A percentile compares a stretch with the other conserved stretches of the same genome.
Evolutionary conservation across 2,797 vertebrate species (phyloP).

Genomic region (Jordanella pulchra): DNA sequence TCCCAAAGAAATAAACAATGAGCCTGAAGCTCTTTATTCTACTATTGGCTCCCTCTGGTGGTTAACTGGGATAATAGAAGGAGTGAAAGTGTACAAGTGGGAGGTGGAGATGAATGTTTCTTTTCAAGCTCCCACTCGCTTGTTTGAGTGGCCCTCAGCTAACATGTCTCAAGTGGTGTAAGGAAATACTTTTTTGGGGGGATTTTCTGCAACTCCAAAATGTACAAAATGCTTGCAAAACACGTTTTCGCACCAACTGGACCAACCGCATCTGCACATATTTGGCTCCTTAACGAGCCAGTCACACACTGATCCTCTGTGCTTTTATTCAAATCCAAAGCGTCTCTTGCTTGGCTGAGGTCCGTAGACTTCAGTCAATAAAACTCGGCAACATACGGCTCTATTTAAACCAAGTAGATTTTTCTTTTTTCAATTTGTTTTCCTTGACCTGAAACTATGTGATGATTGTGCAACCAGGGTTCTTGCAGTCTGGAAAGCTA

Average conservation of each 20-base stretch:
- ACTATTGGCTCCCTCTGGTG: conserved; percentile 71
- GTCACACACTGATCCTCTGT: conserved; percentile 30
- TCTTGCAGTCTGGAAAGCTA: neutral
- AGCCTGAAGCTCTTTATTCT: conserved; percentile 16
- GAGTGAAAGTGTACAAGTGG: neutral
- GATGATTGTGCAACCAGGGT: conserved; percentile 7
- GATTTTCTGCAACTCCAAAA: conserved; percentile 43
- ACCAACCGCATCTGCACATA: conserved; percentile 54
- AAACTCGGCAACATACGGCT: conserved; percentile 56
- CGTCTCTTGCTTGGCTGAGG: conserved; percentile 57
- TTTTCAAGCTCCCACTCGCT: conserved; percentile 42
- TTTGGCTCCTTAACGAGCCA: conserved; percentile 52
- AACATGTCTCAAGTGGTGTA: conserved; percentile 49
- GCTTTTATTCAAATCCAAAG: conserved; percentile 32
- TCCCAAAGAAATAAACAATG: conserved; percentile 52
- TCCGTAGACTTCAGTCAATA: conserved; percentile 55
- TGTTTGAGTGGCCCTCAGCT: conserved; percentile 46
- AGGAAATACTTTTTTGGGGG: conserved; percentile 52
- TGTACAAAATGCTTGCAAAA: conserved; percentile 60
- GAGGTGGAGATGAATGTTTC: conserved; percentile 6
- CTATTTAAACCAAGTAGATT: conserved; percentile 49
- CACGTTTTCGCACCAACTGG: conserved; percentile 3
- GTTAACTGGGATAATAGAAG: conserved; percentile 36
- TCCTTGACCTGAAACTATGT: conserved; percentile 10
- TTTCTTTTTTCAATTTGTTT: neutral